Evolutionary conservation across 2,888 invertebrate species (phyloP), one percentile per base, ranked within the genome.

Genomic region (Cephalotes varians): DNA sequence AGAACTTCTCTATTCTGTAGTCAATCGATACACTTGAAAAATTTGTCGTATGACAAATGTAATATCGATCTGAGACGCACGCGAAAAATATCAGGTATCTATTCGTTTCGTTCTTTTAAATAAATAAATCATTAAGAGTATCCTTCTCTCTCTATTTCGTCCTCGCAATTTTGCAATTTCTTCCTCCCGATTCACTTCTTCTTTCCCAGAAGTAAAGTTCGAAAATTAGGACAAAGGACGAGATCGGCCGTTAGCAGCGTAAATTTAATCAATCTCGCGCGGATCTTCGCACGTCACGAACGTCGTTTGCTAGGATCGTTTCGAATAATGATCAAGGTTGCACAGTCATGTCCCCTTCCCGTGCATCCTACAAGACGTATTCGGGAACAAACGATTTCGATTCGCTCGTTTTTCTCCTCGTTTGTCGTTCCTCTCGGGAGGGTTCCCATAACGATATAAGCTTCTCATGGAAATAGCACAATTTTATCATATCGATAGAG

Each of bases 211-310:
- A 15, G 7, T 7, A 15, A 65, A 40, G 28, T 54, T 54, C 25
- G 51, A 28, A n/a, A 54, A 54, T 28, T 65, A 65, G 44, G 76
- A 40, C 28, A 28, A 37, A 49, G 25, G 40, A 15, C 15, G 28
- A 65, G 51, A 65, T 65, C 67, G 65, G 51, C 40, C 40, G 76
- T 65, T 76, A 40, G 37, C 34, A 49, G 15, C 37, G 76, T 21
- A 76, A 76, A 76, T 76, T 65, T 76, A 76, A 76, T 76, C 76
- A 76, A 76, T 76, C 54, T 76, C 37, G 37, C 40, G 6, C 76
- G 76, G 25, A 62, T 21, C 49, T 37, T 37, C 65, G 67, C 67
- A 51, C 76, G 51, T 76, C 76, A 76, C 40, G 51, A n/a, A 65
- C 65, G 65, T 65, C 76, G 54, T 76, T 76, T 65, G 65, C 65